Percentiles rank a stretch among this genome's conserved stretches.
phyloP scores from a whole-genome alignment of 2,113 vertebrate species.

The Cryptotis parvus region DNA sequence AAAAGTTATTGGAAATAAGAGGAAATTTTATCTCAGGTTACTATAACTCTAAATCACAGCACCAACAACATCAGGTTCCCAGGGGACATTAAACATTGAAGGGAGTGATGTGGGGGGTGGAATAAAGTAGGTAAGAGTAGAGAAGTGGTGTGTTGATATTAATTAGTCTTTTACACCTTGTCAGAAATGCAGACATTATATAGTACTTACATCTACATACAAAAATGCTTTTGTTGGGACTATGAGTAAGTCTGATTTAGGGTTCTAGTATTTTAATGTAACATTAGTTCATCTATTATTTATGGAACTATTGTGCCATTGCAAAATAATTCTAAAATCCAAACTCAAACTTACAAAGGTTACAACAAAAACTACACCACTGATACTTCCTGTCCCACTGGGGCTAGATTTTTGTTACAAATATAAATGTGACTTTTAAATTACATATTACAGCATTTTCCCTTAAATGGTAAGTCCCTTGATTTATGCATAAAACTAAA shows the following conservation, averaged over 20 bases:
- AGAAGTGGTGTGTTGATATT: neutral
- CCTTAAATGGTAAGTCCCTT: neutral
- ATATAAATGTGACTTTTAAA: conserved; percentile 3
- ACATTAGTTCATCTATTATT: conserved; percentile 21
- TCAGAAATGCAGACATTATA: neutral
- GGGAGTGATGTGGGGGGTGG: neutral
- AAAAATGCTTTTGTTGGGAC: neutral
- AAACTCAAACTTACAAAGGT: conserved; percentile 22
- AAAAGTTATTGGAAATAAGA: neutral
- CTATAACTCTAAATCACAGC: neutral
- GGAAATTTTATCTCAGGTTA: neutral
- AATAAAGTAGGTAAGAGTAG: neutral
- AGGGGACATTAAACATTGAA: neutral
- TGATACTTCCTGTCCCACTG: no score
- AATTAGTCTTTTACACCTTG: neutral
- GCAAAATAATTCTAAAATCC: conserved; percentile 39
- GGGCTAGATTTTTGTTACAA: conserved; percentile 15
- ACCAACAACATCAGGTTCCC: neutral
- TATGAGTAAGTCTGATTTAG: neutral
- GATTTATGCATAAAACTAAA: conserved; percentile 27
- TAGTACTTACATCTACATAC: neutral
- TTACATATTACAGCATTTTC: neutral
- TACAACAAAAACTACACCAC: conserved; percentile 18
- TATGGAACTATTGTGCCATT: neutral
- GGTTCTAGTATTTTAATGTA: neutral